Evolutionary conservation across 2,888 invertebrate genomes (phyloP), one percentile per base, ranked within the genome.

Genomic region (Plusia festucae): DNA sequence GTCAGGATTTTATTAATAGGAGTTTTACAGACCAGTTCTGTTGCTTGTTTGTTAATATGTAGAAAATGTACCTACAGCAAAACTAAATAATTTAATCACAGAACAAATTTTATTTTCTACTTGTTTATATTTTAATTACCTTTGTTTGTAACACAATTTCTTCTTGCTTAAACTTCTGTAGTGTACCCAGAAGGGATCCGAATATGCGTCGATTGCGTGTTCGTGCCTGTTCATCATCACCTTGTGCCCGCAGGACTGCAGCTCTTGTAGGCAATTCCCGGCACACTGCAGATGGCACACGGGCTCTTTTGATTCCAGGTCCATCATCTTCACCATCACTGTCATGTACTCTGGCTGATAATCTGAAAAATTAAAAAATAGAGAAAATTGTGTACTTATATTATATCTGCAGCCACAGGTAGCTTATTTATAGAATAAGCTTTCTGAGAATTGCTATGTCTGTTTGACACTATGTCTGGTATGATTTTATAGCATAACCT

Each of bases 81-180:
- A 30, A 30, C 30, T 30, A 7, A 5, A 15, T 4, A 13, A 5
- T 40, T 2, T 40, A 6, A 24, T 40, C 0, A 34, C 34, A 40
- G 1, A 40, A 15, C 30, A 30, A 3, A n/a, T n/a, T n/a, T n/a
- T n/a, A n/a, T n/a, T n/a, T n/a, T n/a, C n/a, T 6, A 40, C 6
- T 34, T 13, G 13, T n/a, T 20, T 6, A 57, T 20, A 16, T 52
- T 56, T 13, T 18, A 22, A 9, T 49, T 60, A 93, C 94, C 95
- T 97, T 98, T 82, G 97, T 97, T 90, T 98, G 98, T 76, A 98
- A 93, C 62, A 97, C 97, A 64, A 98, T 98, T 92, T 99, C 99
- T 87, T 99, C 99, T 86, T 98, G 98, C 84, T 98, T 97, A 90
- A 99, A 99, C 90, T 98, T 98, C 88, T 99, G 98, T 79, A 99